A percentile compares a stretch with the other conserved stretches of the same genome.
These are phyloP conservation scores for Microtus obscurus DNA, from an alignment of 2,797 vertebrate genomes.

Conservation along the genomic window DNA sequence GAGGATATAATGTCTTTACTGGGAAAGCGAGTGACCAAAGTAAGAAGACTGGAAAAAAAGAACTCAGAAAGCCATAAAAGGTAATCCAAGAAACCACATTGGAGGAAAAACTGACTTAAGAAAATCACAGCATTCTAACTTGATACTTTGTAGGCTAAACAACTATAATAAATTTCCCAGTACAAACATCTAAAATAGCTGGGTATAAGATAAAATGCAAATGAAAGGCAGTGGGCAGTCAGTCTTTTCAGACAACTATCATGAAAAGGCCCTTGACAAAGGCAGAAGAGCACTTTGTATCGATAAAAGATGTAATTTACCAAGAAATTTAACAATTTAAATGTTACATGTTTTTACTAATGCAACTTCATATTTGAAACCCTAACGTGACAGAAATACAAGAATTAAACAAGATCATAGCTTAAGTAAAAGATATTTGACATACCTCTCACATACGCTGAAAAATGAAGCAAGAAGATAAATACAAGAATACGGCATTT, in stretches of 20 bases:
- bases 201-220: conserved; percentile 35
- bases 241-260: conserved; percentile 45
- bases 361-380: conserved; percentile 49
- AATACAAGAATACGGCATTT: neutral
- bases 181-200: conserved; percentile 44
- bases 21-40: neutral
- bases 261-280: conserved; percentile 58
- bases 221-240: conserved; percentile 13
- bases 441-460: neutral
- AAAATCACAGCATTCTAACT: conserved; percentile 19
- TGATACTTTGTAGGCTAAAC: neutral
- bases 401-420: conserved; percentile 52
- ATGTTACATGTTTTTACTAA: conserved; percentile 44
- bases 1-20: neutral
- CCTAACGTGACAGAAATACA: conserved; percentile 14
- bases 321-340: conserved; percentile 47
- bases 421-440: conserved; percentile 26
- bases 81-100: neutral
- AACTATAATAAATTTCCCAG: conserved; percentile 19
- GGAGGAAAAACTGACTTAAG: neutral
- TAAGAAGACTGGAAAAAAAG: neutral
- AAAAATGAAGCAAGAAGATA: conserved; percentile 28
- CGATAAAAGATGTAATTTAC: conserved; percentile 37
- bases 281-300: conserved; percentile 29
- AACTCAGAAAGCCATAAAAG: conserved; percentile 38